These are phyloP conservation scores for Carterocephalus palaemon DNA, from an alignment of 2,888 invertebrate species.

Conservation along the genomic window DNA sequence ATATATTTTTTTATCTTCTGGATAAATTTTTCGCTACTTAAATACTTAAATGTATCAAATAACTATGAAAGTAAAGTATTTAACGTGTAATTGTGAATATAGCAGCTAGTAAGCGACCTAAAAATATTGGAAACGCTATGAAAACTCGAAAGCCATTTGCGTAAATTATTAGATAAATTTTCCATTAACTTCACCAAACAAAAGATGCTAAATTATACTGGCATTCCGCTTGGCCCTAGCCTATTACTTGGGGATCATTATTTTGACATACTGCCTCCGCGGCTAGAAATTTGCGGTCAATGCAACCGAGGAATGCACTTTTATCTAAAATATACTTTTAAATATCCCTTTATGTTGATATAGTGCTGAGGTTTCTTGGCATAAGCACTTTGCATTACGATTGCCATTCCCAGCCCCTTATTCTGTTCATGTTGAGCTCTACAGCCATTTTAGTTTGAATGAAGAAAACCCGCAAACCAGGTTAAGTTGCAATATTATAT, in stretches of 20 bases:
- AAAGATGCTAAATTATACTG: constrained; percentile 24
- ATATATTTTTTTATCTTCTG: too few relatives aligned
- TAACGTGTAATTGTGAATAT: too few relatives aligned
- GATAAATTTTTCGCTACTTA: too few relatives aligned
- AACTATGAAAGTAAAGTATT: too few relatives aligned
- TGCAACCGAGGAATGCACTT: constrained; percentile 61
- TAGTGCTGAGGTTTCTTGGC: constrained; percentile 52
- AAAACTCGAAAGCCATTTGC: constrained; percentile 18
- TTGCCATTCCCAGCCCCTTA: constrained; percentile 25
- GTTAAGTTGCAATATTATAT: constrained; percentile 26
- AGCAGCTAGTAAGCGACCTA: too few relatives aligned
- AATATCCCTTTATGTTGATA: constrained; percentile 58
- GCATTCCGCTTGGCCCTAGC: constrained; percentile 36
- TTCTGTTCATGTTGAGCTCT: constrained; percentile 21
- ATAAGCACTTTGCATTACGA: constrained; percentile 33
- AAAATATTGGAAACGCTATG: constrained; percentile 16
- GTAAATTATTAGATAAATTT: constrained; percentile 29
- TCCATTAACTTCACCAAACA: constrained; percentile 32
- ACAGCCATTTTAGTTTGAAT: constrained; percentile 24
- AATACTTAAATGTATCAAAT: too few relatives aligned
- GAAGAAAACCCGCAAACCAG: constrained; percentile 18
- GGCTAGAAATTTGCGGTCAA: constrained; percentile 71
- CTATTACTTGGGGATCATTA: constrained; percentile 69
- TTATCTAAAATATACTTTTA: constrained; percentile 67
- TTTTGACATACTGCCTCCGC: constrained; percentile 72